These are phyloP conservation scores for Diadromus collaris DNA, from an alignment of 2,888 invertebrate genomes.

Conservation along the genomic window DNA sequence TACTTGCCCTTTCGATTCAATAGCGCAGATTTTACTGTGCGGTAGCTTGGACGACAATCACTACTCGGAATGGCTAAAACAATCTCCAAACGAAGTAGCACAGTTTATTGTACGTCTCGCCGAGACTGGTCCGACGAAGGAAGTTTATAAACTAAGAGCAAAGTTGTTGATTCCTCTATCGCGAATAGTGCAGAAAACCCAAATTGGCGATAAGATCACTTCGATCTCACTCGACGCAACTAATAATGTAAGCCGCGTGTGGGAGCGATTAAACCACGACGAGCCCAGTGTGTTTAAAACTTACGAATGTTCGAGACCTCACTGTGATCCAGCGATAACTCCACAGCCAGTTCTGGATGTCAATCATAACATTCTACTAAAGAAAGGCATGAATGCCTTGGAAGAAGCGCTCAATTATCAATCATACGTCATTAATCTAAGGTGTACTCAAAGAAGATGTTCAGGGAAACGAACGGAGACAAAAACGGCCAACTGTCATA, in stretches of 20 bases:
- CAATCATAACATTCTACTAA: not conserved
- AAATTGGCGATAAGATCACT: not conserved
- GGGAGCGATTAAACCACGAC: not conserved
- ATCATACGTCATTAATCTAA: not conserved
- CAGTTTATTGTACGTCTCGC: not conserved
- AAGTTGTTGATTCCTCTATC: not conserved
- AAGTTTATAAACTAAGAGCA: not conserved
- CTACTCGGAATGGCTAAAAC: not conserved
- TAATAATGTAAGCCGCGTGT: not conserved
- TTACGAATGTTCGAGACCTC: not conserved
- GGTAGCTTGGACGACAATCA: not conserved
- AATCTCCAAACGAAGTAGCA: not conserved
- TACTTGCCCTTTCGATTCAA: not conserved
- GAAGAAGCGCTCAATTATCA: not conserved
- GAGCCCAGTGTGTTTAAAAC: not conserved
- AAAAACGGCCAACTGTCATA: not conserved
- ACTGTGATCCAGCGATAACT: not conserved
- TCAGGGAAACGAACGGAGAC: not conserved
- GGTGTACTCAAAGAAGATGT: not conserved
- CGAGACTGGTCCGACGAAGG: not conserved
- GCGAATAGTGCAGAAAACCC: not conserved
- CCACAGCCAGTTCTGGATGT: not conserved
- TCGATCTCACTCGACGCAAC: not conserved
- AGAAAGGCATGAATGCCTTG: not conserved
- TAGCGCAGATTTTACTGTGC: not conserved